Base-by-base conservation (phyloP, 1,140 invertebrate genomes). In the Danaus plexippus region DNA sequence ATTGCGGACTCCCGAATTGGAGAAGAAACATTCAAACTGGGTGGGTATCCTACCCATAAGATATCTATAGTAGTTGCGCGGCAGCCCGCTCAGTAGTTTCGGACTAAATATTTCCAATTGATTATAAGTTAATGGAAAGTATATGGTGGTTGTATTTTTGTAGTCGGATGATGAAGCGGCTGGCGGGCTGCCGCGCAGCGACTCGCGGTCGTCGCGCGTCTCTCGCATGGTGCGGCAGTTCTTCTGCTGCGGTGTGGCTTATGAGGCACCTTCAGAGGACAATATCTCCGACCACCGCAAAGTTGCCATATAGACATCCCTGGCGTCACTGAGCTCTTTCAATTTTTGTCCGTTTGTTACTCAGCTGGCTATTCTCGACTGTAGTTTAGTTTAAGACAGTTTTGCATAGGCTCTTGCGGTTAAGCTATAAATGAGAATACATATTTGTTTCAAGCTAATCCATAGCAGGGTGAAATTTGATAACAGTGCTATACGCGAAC, bases 151-250 rank as follows among this genome's bases (percentile, higher is more conserved):
- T 10, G 11, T 52, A 46, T 73, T 72, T 61, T 80, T 80, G 57
- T 80, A 83, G 83, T 81, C 76, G 18, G 77, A 83, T 58, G 75
- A 83, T 22, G 77, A 84, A 56, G 79, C 78, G 66, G 83, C 83
- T 53, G 71, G 83, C 71, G 80, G 80, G 80, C 79, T 84, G 80
- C 75, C 80, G 70, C 83, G 79, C 70, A 74, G 69, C 61, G 75
- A 75, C 48, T 80, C 79, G 48, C 77, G 79, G 15, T 57, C 67
- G 18, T 81, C 78, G 15, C 76, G 79, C 52, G 72, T 78, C 9
- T 72, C 71, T 43, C 80, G 77, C 56, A 71, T 62, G 8, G 69
- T 80, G 49, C 75, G 80, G 9, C 75, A 80, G 59, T 59, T 86
- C 50, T 73, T 86, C 67, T 86, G 83, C 68, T 86, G 83, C 63